Evolutionary conservation across 2,797 vertebrate species (phyloP).

Genomic region (Cynodonichthys magdalenae): DNA sequence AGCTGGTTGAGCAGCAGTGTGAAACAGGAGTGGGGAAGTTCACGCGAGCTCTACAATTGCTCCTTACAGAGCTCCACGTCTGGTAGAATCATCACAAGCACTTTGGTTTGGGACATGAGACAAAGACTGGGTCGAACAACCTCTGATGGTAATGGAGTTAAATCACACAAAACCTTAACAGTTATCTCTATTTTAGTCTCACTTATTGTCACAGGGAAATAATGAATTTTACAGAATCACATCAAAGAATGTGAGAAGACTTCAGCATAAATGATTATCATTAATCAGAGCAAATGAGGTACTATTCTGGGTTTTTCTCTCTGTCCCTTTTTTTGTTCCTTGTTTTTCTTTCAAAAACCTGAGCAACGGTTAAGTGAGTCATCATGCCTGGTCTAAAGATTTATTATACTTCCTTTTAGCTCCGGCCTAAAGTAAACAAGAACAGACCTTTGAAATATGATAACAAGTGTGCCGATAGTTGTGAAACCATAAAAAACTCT

Average conservation of each 20-base stretch:
- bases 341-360: neutral
- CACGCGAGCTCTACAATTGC: constrained; percentile 47
- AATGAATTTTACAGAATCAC: neutral
- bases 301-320: constrained; percentile 10
- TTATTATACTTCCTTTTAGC: neutral
- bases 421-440: constrained; percentile 10
- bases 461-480: constrained; percentile 21
- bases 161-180: constrained; percentile 9
- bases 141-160: neutral
- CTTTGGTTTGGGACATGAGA: neutral
- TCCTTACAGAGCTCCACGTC: constrained; percentile 52
- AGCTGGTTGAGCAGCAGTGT: constrained; percentile 50
- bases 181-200: constrained; percentile 19
- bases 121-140: accelerated
- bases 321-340: no score
- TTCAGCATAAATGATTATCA: neutral
- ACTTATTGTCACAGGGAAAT: constrained; percentile 28
- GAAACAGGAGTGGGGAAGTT: neutral
- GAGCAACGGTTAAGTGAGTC: neutral
- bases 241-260: constrained; percentile 1
- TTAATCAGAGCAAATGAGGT: constrained; percentile 26
- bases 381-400: constrained; percentile 7
- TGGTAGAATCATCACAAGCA: constrained; percentile 39
- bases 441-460: constrained; percentile 10
- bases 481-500: constrained; percentile 10